Conservation (phyloP, 2,113 vertebrate genomes). For the Passer domesticus region DNA sequence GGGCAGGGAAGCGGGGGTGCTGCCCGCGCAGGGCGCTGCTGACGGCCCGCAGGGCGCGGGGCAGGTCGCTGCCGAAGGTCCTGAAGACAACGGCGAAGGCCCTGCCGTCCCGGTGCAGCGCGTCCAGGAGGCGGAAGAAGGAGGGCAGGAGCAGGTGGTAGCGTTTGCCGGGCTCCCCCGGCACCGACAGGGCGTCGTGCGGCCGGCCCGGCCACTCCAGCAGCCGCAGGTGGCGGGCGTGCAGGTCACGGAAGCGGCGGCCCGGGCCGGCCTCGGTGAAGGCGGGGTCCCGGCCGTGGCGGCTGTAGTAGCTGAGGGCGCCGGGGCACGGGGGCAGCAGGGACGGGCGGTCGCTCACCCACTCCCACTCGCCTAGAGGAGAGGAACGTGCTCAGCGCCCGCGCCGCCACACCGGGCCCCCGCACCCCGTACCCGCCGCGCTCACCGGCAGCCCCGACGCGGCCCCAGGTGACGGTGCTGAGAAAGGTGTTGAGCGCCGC, state of each 20-base stretch:
- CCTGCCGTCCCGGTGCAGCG: slow-evolving; percentile 70
- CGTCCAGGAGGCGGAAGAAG: slow-evolving; percentile 84
- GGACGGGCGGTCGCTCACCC: slow-evolving; percentile 81
- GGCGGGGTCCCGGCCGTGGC: slow-evolving; percentile 72
- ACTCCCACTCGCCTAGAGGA: slow-evolving; percentile 85
- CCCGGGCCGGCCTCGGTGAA: slow-evolving; percentile 78
- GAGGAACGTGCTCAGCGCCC: background rate
- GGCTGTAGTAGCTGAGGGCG: slow-evolving; percentile 79
- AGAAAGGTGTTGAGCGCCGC: slow-evolving; percentile 82
- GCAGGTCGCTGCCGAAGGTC: slow-evolving; percentile 85
- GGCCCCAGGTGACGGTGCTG: slow-evolving; percentile 83
- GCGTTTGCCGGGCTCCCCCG: slow-evolving; percentile 69
- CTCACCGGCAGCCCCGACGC: slow-evolving; percentile 11
- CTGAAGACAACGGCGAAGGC: slow-evolving; percentile 82
- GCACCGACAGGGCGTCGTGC: slow-evolving; percentile 72
- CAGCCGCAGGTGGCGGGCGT: slow-evolving; percentile 75
- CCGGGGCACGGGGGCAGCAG: slow-evolving; percentile 75
- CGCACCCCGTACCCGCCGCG: background rate
- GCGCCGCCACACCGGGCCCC: background rate
- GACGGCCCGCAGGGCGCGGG: slow-evolving; percentile 71
- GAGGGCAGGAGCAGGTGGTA: slow-evolving; percentile 89
- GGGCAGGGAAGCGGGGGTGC: slow-evolving; percentile 83
- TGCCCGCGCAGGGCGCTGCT: slow-evolving; percentile 73
- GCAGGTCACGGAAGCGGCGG: slow-evolving; percentile 70
- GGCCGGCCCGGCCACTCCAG: slow-evolving; percentile 80